Evolutionary conservation across 2,113 vertebrate genomes (phyloP), one percentile per base, ranked within the genome.

Genomic region (Bothrops jararaca): DNA sequence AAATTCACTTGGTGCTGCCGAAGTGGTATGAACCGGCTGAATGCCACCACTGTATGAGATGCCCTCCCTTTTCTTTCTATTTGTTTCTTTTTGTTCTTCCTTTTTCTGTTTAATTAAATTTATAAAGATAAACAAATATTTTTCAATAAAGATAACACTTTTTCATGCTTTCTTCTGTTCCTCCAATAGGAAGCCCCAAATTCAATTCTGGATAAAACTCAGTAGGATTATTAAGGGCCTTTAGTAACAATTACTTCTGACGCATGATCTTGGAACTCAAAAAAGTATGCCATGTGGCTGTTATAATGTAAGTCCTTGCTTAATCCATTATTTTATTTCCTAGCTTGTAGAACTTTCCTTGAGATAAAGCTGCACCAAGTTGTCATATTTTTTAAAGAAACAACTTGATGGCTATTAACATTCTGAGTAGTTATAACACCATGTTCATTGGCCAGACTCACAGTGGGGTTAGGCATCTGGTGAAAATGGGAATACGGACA

Each of bases 401-500:
- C 6, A 39, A 9, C 15, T 22, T 39, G 69, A 80, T 80, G 69
- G 34, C 5, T 80, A 22, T 69, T 80, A 88, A 52, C 34, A 80
- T 57, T 87, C 74, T n/a, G 45, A 26, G 88, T 95, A 91, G 64
- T 92, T 4, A 34, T 89, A 7, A 69, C 4, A 86, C 1, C 88
- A 9, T 88, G 1, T 15, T 92, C n/a, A 91, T 29, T 88, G 93
- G 96, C 91, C 2, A 90, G 88, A 34, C 89, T 2, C 0, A 90
- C 57, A 2, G 90, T 9, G n/a, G 9, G 1, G 1, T 0, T 95
- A 69, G 58, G 42, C 89, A 96, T 94, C 64, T 95, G 91, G 26
- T 95, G 26, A 92, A 48, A 93, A 91, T 0, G 92, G 89, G 42
- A 91, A 80, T 80, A 34, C 5, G 64, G 56, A 86, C 89, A 56